Base-by-base conservation (phyloP, 2,797 vertebrate genomes). In the Telmatherina bonti region DNA sequence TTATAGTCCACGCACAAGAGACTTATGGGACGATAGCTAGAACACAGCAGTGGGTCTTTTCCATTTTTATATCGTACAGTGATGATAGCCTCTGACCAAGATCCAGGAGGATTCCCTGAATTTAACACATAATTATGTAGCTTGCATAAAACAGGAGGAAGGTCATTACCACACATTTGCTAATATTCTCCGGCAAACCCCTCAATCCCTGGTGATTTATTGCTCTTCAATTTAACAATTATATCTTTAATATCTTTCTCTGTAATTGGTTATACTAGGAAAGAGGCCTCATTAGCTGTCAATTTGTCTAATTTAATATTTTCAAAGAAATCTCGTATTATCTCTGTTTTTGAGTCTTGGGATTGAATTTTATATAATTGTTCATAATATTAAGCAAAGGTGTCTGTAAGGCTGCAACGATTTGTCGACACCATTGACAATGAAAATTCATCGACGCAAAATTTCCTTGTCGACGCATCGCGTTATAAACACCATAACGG, bases 161-260 rank as follows among this genome's bases (percentile, higher is more conserved):
- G 52, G 0, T 74, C 43, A 18, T 47, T 57, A n/a, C 26, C n/a
- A 31, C 57, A 74, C 0, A 30, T 8, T 57, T 68, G 58, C 2
- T 62, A 75, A 20, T 62, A 75, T 57, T 56, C 51, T 33, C 59
- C 59, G 2, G 52, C 1, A 31, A 74, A 74, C 1, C 41, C 29
- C 7, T 65, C 64, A 22, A 0, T 36, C 56, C 58, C 51, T 7
- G 51, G 64, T 49, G 64, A 30, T 24, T 62, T 68, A 1, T 67
- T 68, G 1, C 67, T 59, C 60, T 66, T 67, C 5, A 60, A 4
- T 47, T 61, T 45, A 18, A 4, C 12, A 16, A 64, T 35, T 10
- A n/a, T 24, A 10, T 52, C 6, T 18, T 20, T 62, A 7, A 74
- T 54, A 61, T 61, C 56, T 16, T 6, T 18, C 5, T 61, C 47